A percentile compares a stretch with the other conserved stretches of the same genome.
Evolutionary conservation across 2,888 invertebrate species (phyloP).

Genomic region (Nemotelus pantherinus): DNA sequence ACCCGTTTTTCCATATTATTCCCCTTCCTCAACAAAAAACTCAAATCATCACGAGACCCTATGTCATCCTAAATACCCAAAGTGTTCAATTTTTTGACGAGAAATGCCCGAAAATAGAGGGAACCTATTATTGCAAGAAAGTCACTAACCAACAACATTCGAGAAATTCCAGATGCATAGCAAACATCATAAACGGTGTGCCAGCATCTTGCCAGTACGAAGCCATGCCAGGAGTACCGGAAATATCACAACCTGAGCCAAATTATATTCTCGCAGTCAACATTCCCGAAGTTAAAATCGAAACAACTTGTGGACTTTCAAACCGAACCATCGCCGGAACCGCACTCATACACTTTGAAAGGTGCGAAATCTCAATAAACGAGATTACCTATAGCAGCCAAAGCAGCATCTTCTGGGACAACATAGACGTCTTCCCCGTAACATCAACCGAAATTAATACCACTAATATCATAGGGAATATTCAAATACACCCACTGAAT

Average conservation of each 20-base stretch:
- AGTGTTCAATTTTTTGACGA: slow-evolving; percentile 7
- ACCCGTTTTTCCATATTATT: too few species aligned
- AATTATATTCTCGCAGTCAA: slow-evolving; percentile 3
- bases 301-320: slow-evolving; percentile 17
- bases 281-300: background rate
- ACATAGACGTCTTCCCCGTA: background rate
- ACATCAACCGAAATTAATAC: too few species aligned
- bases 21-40: too few species aligned
- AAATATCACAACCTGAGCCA: slow-evolving; percentile 1
- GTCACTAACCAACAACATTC: slow-evolving; percentile 9
- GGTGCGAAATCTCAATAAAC: background rate
- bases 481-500: too few species aligned
- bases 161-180: slow-evolving; percentile 5
- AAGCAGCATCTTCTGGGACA: slow-evolving; percentile 1
- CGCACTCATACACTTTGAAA: slow-evolving; percentile 5
- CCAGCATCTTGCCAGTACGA: slow-evolving; percentile 11
- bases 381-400: background rate
- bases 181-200: slow-evolving; percentile 9
- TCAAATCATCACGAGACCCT: too few species aligned
- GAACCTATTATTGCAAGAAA: slow-evolving; percentile 17
- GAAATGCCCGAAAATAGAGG: background rate
- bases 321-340: slow-evolving; percentile 6
- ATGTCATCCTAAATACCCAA: background rate
- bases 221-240: background rate
- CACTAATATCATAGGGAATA: too few species aligned